Base-by-base conservation (phyloP, 2,888 invertebrate species). In the Schizotus pectinicornis region DNA sequence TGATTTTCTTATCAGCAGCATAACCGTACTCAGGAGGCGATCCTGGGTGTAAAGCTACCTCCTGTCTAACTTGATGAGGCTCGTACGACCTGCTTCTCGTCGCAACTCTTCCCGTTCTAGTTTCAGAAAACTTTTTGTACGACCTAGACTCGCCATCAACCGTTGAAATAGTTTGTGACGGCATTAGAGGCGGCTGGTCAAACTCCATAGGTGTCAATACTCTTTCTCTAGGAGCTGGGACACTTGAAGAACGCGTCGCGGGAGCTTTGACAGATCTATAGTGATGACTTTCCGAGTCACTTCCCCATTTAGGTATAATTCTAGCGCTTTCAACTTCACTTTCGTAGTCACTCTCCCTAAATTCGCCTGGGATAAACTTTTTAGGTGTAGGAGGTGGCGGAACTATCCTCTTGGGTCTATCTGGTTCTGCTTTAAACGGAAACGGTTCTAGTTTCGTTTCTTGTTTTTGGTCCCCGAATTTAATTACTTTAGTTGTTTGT, bases 271-370 rank as follows among this genome's bases (percentile, higher is more conserved):
- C 88, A 67, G 82, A 84, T 13, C 87, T 81, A 67, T 85, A 88
- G 13, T 82, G 81, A 1, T 84, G 81, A 41, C 85, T 83, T 46
- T 86, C 84, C 0, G 79, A 81, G 53, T 86, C 86, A 48, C 81
- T 82, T 11, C 85, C 81, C 89, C 89, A 89, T 53, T 85, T 82
- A 0, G 86, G 82, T 51, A 82, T 83, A 56, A 89, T 88, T 67
- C 82, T 81, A 0, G 81, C 75, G 8, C 81, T 79, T 59, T 89
- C 89, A 3, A 85, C 80, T 68, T 89, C 89, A 71, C 87, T 88
- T 67, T 89, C 88, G 66, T 89, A 89, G 68, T 89, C 89, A 49
- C 87, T 88, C 67, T 88, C 88, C 9, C 84, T 80, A 61, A 85
- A 86, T 58, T 87, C 86, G 7, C 87, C 87, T 5, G 84, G 85